These are phyloP conservation scores for Piscicola geometra DNA, from an alignment of 2,888 invertebrate species.

Conservation along the genomic window DNA sequence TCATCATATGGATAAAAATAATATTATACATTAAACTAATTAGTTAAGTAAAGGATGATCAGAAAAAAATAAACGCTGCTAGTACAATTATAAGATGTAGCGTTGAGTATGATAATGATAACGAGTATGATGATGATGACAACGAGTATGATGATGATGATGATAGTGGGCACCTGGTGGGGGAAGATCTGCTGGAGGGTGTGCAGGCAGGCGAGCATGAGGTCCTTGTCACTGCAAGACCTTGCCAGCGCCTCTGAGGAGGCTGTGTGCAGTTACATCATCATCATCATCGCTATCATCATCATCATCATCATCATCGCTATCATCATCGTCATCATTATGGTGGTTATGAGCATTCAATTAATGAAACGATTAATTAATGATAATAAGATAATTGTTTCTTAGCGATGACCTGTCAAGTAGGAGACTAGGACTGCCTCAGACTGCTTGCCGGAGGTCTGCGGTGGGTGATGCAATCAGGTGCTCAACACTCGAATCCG, in stretches of 20 bases:
- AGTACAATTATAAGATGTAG: neutral
- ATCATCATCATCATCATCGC: no score
- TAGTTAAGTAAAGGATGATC: neutral
- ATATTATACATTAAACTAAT: no score
- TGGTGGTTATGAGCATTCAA: no score
- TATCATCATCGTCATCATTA: no score
- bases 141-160: neutral
- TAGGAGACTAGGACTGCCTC: neutral
- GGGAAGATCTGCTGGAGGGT: conserved; percentile 55
- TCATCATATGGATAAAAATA: no score
- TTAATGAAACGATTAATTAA: no score
- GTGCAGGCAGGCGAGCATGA: conserved; percentile 52
- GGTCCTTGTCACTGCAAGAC: conserved; percentile 32
- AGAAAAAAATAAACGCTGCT: neutral
- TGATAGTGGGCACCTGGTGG: conserved; percentile 49
- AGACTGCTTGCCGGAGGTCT: no score
- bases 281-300: no score
- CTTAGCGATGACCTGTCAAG: no score
- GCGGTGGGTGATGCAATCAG: no score
- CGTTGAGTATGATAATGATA: neutral
- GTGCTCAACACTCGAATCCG: no score
- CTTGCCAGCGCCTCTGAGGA: conserved; percentile 50
- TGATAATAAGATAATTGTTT: no score
- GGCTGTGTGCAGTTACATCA: conserved; percentile 49
- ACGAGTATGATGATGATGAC: neutral